A percentile compares a stretch with the other conserved stretches of the same genome.
phyloP scores from a whole-genome alignment of 2,797 vertebrate genomes.

The Cossypha niveicapilla region DNA sequence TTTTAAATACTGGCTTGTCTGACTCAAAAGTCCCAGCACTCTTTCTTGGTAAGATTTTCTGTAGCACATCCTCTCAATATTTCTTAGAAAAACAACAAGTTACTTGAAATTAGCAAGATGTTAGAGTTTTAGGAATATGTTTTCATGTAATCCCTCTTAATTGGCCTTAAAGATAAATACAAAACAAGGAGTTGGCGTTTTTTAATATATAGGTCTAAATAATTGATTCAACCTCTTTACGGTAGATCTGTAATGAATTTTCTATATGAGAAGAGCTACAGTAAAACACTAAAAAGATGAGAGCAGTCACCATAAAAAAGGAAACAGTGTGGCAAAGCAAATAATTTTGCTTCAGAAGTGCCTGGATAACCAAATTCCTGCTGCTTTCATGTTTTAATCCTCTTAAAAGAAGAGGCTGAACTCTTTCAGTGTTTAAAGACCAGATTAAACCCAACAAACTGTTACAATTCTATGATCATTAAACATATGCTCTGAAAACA shows the following conservation, averaged over 20 bases:
- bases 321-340: background rate
- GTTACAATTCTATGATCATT: background rate
- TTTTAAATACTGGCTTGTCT: background rate
- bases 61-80: background rate
- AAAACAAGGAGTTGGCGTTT: background rate
- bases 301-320: background rate
- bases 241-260: background rate
- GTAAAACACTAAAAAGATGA: background rate
- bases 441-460: background rate
- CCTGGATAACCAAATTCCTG: background rate
- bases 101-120: background rate
- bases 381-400: background rate
- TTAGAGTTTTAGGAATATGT: background rate
- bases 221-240: background rate
- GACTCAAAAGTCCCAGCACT: background rate
- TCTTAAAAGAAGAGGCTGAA: conserved; percentile 17
- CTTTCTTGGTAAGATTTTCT: background rate
- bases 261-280: background rate
- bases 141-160: background rate
- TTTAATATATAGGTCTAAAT: background rate
- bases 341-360: background rate
- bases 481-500: background rate
- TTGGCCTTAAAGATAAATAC: background rate
- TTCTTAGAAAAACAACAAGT: background rate
- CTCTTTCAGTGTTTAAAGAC: background rate